phyloP scores from a whole-genome alignment of 2,797 vertebrate genomes.

The Rhyacichthys aspro region DNA sequence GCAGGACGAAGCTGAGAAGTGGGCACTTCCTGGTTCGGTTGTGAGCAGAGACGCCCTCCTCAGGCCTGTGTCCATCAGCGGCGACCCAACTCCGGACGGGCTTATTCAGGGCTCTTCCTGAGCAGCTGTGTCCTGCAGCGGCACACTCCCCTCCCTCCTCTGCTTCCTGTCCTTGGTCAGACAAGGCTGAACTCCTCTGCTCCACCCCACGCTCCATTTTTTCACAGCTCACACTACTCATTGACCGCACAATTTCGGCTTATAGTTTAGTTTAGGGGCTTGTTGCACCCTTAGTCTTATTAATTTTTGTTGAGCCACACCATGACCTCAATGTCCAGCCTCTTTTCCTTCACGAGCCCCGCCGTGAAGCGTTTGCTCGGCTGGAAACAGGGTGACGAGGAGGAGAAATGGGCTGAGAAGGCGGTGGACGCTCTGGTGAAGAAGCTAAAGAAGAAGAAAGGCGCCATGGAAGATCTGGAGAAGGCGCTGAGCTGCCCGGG shows the following conservation, averaged over 20 bases:
- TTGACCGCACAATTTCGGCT: conserved; percentile 19
- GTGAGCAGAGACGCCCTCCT: conserved; percentile 36
- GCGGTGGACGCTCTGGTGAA: conserved; percentile 93
- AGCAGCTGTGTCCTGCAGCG: conserved; percentile 84
- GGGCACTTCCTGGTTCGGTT: conserved; percentile 37
- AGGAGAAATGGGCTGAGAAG: conserved; percentile 98
- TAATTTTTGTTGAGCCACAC: conserved; percentile 30
- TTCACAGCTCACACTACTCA: conserved; percentile 25
- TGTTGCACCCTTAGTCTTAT: not conserved
- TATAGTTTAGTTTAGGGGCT: conserved; percentile 13
- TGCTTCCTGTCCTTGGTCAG: conserved; percentile 85
- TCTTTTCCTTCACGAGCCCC: conserved; percentile 98
- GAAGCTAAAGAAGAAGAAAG: conserved; percentile 95
- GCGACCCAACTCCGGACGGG: conserved; percentile 74
- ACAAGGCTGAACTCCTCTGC: conserved; percentile 75
- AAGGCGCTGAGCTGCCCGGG: conserved; percentile 91
- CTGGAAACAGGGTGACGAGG: conserved; percentile 97
- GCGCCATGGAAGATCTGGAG: conserved; percentile 94
- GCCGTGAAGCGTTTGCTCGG: conserved; percentile 94
- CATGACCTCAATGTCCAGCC: conserved; percentile 99
- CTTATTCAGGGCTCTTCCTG: conserved; percentile 80
- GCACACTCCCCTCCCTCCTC: conserved; percentile 74
- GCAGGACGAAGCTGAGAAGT: no score
- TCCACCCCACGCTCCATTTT: conserved; percentile 58
- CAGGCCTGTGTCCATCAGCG: conserved; percentile 49